Evolutionary conservation across 1,140 invertebrate genomes (phyloP), one percentile per base, ranked within the genome.

Genomic region (Ctenoplectra terminalis): DNA sequence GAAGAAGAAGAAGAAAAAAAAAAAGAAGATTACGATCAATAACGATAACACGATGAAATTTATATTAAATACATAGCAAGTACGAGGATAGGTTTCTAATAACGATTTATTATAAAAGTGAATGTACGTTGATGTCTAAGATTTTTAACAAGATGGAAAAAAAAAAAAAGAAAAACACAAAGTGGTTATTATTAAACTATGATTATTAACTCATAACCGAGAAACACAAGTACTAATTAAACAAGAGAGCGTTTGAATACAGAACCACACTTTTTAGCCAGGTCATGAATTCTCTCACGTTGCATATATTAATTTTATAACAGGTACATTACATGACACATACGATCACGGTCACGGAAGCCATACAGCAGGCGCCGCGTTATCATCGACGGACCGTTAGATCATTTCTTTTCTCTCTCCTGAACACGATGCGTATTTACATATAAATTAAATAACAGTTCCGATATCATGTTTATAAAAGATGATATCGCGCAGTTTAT

Each of bases 81-180:
- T 92, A 91, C 77, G 89, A 91, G 79, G 87, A 92, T 92, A 93
- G 91, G 90, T 92, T 93, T 92, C 90, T 90, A 92, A 92, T 92
- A 92, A 92, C 90, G 83, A 91, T 91, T 92, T 92, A 92, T 91
- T 90, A 92, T 91, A 90, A 91, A 92, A 90, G 83, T 93, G 91
- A 90, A 93, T 92, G 92, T 92, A 92, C 89, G 91, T 93, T 92
- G 92, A 92, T 93, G 92, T 93, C 91, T 91, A 92, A 92, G 89
- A 92, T 92, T 93, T 92, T 92, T 92, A 92, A 93, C 84, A 76
- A 82, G 70, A 89, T 82, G 72, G 82, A 87, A 82, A 79, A 58
- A 60, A 58, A 60, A 56, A 54, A 72, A 13, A 23, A 43, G 20
- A 72, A 31, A 72, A 46, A 88, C 82, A 84, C 86, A 85, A 90